Conservation (phyloP, 2,113 vertebrate genomes). For the Stomatorhinus ivindoensis region DNA sequence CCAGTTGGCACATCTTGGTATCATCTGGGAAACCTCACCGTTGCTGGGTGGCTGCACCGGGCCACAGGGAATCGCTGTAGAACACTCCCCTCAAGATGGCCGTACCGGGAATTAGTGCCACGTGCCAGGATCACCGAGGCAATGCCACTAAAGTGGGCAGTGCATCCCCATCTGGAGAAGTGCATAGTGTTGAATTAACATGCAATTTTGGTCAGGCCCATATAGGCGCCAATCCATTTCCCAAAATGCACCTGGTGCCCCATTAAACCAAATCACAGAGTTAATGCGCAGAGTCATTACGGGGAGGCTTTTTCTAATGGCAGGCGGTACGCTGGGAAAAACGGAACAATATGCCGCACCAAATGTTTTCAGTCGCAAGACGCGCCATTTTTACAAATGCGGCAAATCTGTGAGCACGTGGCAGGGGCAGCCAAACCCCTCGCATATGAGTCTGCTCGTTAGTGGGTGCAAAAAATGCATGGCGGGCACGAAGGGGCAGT, state of each 20-base stretch:
- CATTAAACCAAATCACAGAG: background rate
- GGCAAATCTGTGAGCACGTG: background rate
- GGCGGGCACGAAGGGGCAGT: too few species aligned
- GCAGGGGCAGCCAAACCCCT: background rate
- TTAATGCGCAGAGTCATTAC: background rate
- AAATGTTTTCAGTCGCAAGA: background rate
- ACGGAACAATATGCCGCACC: background rate
- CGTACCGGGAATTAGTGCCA: conserved; percentile 40
- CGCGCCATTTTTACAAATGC: background rate
- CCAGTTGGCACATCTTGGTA: background rate
- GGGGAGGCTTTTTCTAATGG: background rate
- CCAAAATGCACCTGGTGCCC: background rate
- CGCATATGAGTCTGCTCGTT: background rate
- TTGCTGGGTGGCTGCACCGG: conserved; percentile 26
- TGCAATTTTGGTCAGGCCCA: conserved; percentile 13
- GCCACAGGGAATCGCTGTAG: conserved; percentile 44
- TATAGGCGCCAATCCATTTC: background rate
- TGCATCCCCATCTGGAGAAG: conserved; percentile 46
- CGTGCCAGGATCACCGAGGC: conserved; percentile 35
- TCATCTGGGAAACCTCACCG: background rate
- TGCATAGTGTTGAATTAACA: conserved; percentile 31
- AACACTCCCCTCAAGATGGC: conserved; percentile 43
- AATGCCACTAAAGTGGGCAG: conserved; percentile 34
- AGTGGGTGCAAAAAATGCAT: background rate
- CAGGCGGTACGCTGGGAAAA: background rate